Percentiles rank a stretch among this genome's conserved stretches.
Conservation (phyloP, 35 echinoderm and acorn worm species). For the Ophiothrix spiculata region DNA sequence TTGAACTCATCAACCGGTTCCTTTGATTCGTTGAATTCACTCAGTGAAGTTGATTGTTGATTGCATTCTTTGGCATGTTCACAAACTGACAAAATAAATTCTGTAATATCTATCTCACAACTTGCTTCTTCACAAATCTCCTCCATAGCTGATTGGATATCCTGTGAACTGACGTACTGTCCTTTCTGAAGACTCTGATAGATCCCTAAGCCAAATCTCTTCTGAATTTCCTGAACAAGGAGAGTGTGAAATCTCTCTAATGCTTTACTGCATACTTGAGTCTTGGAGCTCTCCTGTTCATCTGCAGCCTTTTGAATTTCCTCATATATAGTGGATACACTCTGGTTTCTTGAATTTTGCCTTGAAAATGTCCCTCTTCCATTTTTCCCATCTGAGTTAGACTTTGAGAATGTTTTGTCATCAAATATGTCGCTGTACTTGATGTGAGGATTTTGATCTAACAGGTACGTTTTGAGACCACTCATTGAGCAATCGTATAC, state of each 20-base stretch:
- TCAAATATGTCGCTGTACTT: constrained; percentile 45
- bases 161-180: constrained; percentile 60
- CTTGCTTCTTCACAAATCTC: constrained; percentile 78
- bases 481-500: constrained; percentile 86
- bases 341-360: background rate
- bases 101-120: constrained; percentile 87
- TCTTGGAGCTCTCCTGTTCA: background rate
- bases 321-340: background rate
- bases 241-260: constrained; percentile 54
- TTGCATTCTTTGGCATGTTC: constrained; percentile 66
- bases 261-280: constrained; percentile 27
- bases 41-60: background rate
- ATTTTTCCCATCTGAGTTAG: background rate
- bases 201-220: constrained; percentile 80
- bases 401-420: constrained; percentile 71
- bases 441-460: constrained; percentile 32
- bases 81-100: constrained; percentile 79
- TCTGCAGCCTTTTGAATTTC: background rate
- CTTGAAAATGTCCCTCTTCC: constrained; percentile 3
- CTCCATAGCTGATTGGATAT: constrained; percentile 77
- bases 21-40: too few species aligned
- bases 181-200: constrained; percentile 74
- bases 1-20: too few species aligned
- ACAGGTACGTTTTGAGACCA: constrained; percentile 47
- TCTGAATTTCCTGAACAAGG: constrained; percentile 57